phyloP scores from a whole-genome alignment of 2,113 vertebrate species.

The Lepus americanus region DNA sequence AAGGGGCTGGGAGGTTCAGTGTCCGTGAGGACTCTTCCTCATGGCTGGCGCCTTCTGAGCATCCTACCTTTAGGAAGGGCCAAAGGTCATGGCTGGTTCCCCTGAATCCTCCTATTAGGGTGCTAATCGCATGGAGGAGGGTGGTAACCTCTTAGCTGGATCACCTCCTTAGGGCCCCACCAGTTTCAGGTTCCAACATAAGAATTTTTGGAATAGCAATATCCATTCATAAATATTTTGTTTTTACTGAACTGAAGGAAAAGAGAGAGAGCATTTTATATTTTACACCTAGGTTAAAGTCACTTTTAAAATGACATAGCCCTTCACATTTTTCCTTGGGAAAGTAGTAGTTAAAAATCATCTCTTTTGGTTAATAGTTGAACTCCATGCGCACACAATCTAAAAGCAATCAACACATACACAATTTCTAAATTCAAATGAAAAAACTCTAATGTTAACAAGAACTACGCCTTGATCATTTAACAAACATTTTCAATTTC shows the following conservation, averaged over 20 bases:
- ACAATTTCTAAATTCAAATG: neutral
- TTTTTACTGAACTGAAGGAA: neutral
- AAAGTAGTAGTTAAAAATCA: slow-evolving; percentile 3
- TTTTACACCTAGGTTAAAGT: neutral
- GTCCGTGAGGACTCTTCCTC: neutral
- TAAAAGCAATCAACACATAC: neutral
- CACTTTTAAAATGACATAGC: neutral
- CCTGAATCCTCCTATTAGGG: neutral
- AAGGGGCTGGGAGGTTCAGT: neutral
- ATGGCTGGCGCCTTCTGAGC: neutral
- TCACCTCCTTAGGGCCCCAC: neutral
- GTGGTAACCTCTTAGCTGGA: neutral
- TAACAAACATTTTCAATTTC: neutral
- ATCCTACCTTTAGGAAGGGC: neutral
- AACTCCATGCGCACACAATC: neutral
- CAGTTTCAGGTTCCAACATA: neutral
- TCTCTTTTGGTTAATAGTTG: neutral
- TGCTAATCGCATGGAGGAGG: neutral
- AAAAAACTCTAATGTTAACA: neutral
- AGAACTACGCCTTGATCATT: neutral
- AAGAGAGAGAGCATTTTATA: neutral
- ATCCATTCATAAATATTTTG: neutral
- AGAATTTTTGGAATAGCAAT: neutral
- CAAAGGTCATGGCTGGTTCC: neutral
- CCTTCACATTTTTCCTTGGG: neutral